Base-by-base conservation (phyloP, 1,140 invertebrate species). In the Euura lappo region DNA sequence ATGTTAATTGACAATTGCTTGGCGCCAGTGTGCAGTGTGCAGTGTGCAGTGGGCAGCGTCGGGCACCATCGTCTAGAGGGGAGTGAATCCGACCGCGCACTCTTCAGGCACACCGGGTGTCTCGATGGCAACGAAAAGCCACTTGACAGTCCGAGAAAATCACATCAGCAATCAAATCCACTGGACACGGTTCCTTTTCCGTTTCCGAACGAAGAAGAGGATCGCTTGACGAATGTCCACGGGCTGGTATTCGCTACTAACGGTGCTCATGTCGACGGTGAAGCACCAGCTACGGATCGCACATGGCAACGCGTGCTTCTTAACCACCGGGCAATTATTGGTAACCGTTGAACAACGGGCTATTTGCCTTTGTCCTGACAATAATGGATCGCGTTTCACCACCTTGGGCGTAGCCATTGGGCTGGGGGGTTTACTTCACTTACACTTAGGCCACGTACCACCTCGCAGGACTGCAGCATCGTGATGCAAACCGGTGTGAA, bases 1-100 rank as follows among this genome's bases (percentile, higher is more conserved):
- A 85, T 85, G 79, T 85, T 87, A 87, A 87, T 87, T 86, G 84
- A 85, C 85, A 85, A 86, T 87, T 84, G 81, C 83, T 79, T 83
- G 85, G 86, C 86, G 84, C 84, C 85, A 84, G 78, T 71, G 74
- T 71, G 69, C 70, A 74, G 72, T 44, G 73, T 78, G 77, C 79
- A 79, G 80, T 78, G 77, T 68, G 66, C 73, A 60, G 10, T 6
- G 75, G 72, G 44, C 73, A 79, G 77, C 79, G 79, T 80, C 79
- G 77, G 73, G 75, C 71, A 75, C 71, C 75, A 68, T 65, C 72
- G 42, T 42, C 70, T 73, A 74, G 71, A 71, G 8, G 70, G 66
- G 70, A 74, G 60, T 68, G 72, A 73, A 71, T 71, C 78, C 74
- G 76, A 10, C 42, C 8, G 44, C 69, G 8, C 6, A 42, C 45